Evolutionary conservation across 2,888 invertebrate genomes (phyloP).

Genomic region (Epistrophe eligans): DNA sequence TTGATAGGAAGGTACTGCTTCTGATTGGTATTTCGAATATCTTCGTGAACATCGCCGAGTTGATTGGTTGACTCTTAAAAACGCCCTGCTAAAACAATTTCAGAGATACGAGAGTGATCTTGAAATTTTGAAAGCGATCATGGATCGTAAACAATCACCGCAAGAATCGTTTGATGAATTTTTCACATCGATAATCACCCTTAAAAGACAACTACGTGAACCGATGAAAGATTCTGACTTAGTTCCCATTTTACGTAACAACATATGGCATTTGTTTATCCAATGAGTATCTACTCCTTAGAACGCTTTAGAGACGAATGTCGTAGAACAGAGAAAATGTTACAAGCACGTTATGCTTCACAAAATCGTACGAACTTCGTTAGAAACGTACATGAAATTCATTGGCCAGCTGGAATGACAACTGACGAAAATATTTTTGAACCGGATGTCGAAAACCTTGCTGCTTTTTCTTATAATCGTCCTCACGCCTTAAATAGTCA

Average conservation of each 20-base stretch:
- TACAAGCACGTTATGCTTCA: background rate
- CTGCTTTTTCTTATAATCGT: too few species aligned
- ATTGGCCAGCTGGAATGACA: background rate
- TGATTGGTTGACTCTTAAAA: slow-evolving; percentile 14
- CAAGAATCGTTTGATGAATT: slow-evolving; percentile 9
- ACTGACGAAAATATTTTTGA: too few species aligned
- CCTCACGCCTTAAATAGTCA: too few species aligned
- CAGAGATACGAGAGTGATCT: slow-evolving; percentile 7
- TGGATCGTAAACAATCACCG: background rate
- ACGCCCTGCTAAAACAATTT: slow-evolving; percentile 6
- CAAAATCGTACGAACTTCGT: slow-evolving; percentile 9
- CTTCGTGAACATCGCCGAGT: background rate
- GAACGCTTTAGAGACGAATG: slow-evolving; percentile 34
- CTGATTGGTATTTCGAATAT: background rate
- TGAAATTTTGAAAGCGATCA: slow-evolving; percentile 15
- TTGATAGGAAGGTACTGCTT: background rate
- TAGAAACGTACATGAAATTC: slow-evolving; percentile 8
- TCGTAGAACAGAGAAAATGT: slow-evolving; percentile 12
- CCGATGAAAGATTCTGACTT: background rate
- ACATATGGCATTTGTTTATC: slow-evolving; percentile 1
- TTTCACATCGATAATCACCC: background rate
- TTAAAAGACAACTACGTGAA: background rate
- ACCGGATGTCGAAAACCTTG: too few species aligned
- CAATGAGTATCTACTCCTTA: slow-evolving; percentile 24
- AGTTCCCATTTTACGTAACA: background rate